These are phyloP conservation scores for Parus major DNA, from an alignment of 2,113 vertebrate species.

Conservation along the genomic window DNA sequence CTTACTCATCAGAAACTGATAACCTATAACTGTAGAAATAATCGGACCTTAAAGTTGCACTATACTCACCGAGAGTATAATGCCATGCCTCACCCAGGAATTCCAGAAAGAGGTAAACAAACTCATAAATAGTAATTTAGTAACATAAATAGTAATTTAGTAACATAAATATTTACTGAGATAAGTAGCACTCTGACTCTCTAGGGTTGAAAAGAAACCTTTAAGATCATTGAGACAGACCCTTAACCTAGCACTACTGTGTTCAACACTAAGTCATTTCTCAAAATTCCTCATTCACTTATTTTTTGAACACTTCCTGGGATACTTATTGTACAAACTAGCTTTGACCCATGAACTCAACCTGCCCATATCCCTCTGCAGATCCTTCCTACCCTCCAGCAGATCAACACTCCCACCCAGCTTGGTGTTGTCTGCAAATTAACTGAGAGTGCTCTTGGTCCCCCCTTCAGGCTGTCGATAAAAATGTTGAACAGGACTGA, in stretches of 20 bases:
- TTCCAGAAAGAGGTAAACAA: not conserved
- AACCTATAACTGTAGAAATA: not conserved
- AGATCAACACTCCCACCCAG: not conserved
- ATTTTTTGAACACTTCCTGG: rapidly evolving
- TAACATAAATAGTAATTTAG: no score
- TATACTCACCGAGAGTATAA: not conserved
- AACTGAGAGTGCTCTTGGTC: no score
- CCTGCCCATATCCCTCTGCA: not conserved
- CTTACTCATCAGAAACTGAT: not conserved
- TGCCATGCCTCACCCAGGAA: not conserved
- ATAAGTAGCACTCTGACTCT: not conserved
- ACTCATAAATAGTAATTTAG: no score
- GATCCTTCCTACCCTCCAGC: not conserved
- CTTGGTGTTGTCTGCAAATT: not conserved
- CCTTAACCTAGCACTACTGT: not conserved
- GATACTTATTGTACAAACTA: not conserved
- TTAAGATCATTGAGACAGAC: not conserved
- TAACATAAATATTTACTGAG: not conserved
- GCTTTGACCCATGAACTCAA: not conserved
- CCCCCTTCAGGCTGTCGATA: rapidly evolving
- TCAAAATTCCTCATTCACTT: not conserved
- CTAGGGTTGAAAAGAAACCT: not conserved
- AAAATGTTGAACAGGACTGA: not conserved
- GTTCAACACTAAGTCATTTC: not conserved
- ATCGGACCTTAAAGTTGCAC: not conserved